A percentile compares a stretch with the other conserved stretches of the same genome.
These are phyloP conservation scores for Melieria omissa DNA, from an alignment of 2,888 invertebrate genomes.

Conservation along the genomic window DNA sequence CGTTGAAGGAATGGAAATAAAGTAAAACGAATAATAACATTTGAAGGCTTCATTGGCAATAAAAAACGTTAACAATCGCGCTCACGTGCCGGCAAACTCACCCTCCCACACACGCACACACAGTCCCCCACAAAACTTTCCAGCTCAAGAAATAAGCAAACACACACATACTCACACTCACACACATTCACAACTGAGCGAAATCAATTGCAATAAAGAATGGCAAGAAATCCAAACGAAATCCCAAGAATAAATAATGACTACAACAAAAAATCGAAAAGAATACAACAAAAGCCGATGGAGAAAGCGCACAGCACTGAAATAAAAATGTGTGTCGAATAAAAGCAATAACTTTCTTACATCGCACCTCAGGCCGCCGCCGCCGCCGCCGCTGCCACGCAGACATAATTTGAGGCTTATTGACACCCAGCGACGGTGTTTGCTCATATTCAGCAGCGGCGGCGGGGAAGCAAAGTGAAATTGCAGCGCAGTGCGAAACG, in stretches of 20 bases:
- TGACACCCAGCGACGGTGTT: constrained; percentile 29
- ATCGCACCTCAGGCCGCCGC: constrained; percentile 2
- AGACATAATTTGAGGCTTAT: constrained; percentile 29
- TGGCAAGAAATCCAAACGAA: constrained; percentile 10
- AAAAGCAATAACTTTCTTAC: constrained; percentile 3
- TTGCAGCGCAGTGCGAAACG: constrained; percentile 2
- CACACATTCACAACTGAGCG: background rate
- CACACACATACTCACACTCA: background rate
- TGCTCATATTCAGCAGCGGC: constrained; percentile 18
- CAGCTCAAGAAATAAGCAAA: background rate
- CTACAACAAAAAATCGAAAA: constrained; percentile 9
- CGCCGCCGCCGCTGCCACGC: background rate
- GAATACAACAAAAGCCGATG: constrained; percentile 19
- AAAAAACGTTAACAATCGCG: constrained; percentile 14
- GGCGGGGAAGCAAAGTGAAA: constrained; percentile 15
- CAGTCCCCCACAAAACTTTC: background rate
- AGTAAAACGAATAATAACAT: background rate
- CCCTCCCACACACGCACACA: background rate
- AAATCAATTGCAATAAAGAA: constrained; percentile 32
- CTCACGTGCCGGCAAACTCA: constrained; percentile 3
- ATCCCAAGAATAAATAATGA: constrained; percentile 34
- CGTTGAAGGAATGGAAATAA: background rate
- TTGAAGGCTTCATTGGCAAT: constrained; percentile 8
- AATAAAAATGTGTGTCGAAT: constrained; percentile 12
- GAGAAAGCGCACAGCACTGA: constrained; percentile 8